These are phyloP conservation scores for Dicranocentrus wangi DNA, from an alignment of 2,888 invertebrate species.

Conservation along the genomic window DNA sequence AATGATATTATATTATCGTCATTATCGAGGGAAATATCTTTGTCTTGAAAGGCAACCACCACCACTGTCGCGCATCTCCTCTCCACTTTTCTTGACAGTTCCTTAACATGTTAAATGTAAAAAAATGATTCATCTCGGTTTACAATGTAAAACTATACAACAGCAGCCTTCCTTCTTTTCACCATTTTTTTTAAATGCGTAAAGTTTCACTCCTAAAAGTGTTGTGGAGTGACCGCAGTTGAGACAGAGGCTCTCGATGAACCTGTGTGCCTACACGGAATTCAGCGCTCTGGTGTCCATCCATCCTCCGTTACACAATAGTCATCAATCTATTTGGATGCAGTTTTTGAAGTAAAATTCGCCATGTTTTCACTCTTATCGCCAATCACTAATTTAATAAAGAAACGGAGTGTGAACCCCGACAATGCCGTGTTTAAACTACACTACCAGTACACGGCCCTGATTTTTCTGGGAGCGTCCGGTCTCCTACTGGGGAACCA, in stretches of 20 bases:
- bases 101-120: no score
- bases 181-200: no score
- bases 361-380: not conserved
- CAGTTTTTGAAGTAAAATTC: not conserved
- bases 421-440: slow-evolving; percentile 91
- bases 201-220: not conserved
- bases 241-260: not conserved
- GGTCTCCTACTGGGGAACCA: slow-evolving; percentile 91
- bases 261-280: not conserved
- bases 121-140: no score
- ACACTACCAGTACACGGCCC: slow-evolving; percentile 91
- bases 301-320: not conserved
- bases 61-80: no score
- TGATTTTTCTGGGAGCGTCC: slow-evolving; percentile 86
- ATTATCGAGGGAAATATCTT: no score
- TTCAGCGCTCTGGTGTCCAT: not conserved
- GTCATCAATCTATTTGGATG: not conserved
- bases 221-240: not conserved
- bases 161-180: no score
- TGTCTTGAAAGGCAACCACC: no score
- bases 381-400: slow-evolving; percentile 1
- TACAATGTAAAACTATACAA: no score
- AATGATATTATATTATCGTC: no score
- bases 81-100: no score
- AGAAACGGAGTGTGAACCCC: slow-evolving; percentile 75